Evolutionary conservation across 2,113 vertebrate genomes (phyloP).

Genomic region (Stigmatopora nigra): DNA sequence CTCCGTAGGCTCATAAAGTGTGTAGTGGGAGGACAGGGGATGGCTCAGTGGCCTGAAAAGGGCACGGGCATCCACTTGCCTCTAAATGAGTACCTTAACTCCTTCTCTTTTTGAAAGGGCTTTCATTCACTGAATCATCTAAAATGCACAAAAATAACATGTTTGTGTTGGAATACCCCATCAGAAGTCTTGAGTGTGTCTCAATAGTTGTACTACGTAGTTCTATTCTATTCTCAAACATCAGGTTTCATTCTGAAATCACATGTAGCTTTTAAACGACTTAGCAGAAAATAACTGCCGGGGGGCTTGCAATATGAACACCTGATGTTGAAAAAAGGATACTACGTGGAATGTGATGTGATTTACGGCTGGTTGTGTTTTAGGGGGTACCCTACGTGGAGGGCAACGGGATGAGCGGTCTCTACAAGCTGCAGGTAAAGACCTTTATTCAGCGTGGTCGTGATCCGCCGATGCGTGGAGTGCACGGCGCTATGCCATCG

Average conservation of each 20-base stretch:
- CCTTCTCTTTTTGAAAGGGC: slow-evolving; percentile 45
- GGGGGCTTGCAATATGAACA: slow-evolving; percentile 31
- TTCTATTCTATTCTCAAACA: slow-evolving; percentile 15
- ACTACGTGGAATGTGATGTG: slow-evolving; percentile 9
- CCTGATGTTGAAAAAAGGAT: slow-evolving; percentile 7
- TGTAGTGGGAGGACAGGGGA: slow-evolving; percentile 49
- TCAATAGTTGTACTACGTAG: slow-evolving; percentile 29
- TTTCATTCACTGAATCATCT: slow-evolving; percentile 18
- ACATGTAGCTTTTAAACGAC: slow-evolving; percentile 51
- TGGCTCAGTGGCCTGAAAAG: slow-evolving; percentile 64
- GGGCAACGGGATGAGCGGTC: slow-evolving; percentile 92
- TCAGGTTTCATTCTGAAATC: slow-evolving; percentile 32
- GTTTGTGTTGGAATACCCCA: slow-evolving; percentile 29
- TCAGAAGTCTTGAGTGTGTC: slow-evolving; percentile 23
- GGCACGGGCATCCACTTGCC: slow-evolving; percentile 48
- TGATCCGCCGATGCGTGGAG: slow-evolving; percentile 18
- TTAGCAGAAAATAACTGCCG: slow-evolving; percentile 35
- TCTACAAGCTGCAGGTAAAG: slow-evolving; percentile 96
- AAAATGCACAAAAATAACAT: slow-evolving; percentile 39
- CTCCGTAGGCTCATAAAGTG: slow-evolving; percentile 56
- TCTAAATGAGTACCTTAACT: slow-evolving; percentile 64
- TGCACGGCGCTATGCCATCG: slow-evolving; percentile 7
- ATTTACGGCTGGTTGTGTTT: slow-evolving; percentile 47
- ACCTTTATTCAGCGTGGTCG: slow-evolving; percentile 11
- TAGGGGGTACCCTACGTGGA: slow-evolving; percentile 79